phyloP scores from a whole-genome alignment of 2,888 invertebrate species.

The Drosophila pseudotalamancana region DNA sequence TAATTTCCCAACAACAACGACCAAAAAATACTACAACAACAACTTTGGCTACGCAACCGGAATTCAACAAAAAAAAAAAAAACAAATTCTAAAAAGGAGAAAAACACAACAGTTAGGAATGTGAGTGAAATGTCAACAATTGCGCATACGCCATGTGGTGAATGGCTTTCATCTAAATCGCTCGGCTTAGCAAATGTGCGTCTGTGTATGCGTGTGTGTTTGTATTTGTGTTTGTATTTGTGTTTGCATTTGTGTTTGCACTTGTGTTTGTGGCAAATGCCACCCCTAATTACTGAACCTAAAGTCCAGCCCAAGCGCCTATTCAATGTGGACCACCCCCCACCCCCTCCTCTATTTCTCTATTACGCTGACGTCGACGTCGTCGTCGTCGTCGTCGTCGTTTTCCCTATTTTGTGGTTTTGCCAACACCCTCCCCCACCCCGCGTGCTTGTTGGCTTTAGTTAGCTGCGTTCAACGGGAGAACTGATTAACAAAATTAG shows the following conservation, averaged over 20 bases:
- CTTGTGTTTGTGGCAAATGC: slow-evolving; percentile 37
- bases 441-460: slow-evolving; percentile 53
- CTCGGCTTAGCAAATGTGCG: slow-evolving; percentile 16
- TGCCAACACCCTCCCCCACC: neutral
- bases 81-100: neutral
- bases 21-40: slow-evolving; percentile 46
- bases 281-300: slow-evolving; percentile 62
- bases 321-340: slow-evolving; percentile 14
- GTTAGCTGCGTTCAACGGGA: slow-evolving; percentile 63
- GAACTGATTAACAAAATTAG: slow-evolving; percentile 82
- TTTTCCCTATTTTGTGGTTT: slow-evolving; percentile 52
- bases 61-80: neutral
- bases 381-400: slow-evolving; percentile 24
- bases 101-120: slow-evolving; percentile 14
- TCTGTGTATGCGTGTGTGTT: slow-evolving; percentile 1
- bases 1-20: slow-evolving; percentile 52
- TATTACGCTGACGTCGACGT: slow-evolving; percentile 75
- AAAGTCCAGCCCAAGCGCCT: slow-evolving; percentile 18
- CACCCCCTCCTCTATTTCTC: slow-evolving; percentile 60
- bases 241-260: slow-evolving; percentile 2
- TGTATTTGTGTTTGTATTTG: slow-evolving; percentile 3
- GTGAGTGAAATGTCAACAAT: slow-evolving; percentile 40
- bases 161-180: slow-evolving; percentile 26
- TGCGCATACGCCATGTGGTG: slow-evolving; percentile 38
- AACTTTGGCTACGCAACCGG: slow-evolving; percentile 42